A percentile compares a stretch with the other conserved stretches of the same genome.
Conservation (phyloP, 1,140 invertebrate genomes). For the Drosophila nigromelanica region DNA sequence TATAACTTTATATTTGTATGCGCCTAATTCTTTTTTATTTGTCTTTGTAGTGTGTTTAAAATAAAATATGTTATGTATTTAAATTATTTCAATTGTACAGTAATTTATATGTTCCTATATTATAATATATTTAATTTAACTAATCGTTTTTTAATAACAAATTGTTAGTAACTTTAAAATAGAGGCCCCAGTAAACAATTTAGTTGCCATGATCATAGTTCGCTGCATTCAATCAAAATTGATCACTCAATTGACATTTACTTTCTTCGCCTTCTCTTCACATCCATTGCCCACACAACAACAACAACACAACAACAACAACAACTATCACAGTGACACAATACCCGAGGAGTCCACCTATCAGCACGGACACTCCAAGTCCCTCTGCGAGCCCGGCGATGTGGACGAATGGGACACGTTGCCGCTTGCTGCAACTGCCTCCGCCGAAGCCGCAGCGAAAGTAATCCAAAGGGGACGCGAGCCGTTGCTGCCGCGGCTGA, state of each 20-base stretch:
- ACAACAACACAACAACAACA: slow-evolving; percentile 36
- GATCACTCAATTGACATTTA: slow-evolving; percentile 72
- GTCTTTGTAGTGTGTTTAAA: slow-evolving; percentile 7
- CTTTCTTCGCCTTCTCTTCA: slow-evolving; percentile 77
- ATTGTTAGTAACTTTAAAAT: slow-evolving; percentile 7
- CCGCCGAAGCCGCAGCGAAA: slow-evolving; percentile 32
- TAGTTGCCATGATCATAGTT: slow-evolving; percentile 47
- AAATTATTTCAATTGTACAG: no score
- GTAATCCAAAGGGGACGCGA: slow-evolving; percentile 64
- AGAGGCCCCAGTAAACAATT: slow-evolving; percentile 31
- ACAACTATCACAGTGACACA: slow-evolving; percentile 75
- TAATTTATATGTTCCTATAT: background rate
- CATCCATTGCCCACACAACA: slow-evolving; percentile 53
- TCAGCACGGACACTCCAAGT: slow-evolving; percentile 79
- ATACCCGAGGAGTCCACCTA: slow-evolving; percentile 83
- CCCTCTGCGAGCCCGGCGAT: slow-evolving; percentile 74
- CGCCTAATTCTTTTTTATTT: background rate
- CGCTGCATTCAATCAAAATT: slow-evolving; percentile 56
- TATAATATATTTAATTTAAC: background rate
- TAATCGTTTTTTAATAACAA: background rate
- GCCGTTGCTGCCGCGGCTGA: slow-evolving; percentile 71
- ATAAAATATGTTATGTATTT: no score
- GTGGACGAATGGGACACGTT: slow-evolving; percentile 76
- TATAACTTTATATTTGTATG: background rate
- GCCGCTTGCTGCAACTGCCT: slow-evolving; percentile 39